phyloP scores from a whole-genome alignment of 2,797 vertebrate genomes.

The Hippoglossus hippoglossus region DNA sequence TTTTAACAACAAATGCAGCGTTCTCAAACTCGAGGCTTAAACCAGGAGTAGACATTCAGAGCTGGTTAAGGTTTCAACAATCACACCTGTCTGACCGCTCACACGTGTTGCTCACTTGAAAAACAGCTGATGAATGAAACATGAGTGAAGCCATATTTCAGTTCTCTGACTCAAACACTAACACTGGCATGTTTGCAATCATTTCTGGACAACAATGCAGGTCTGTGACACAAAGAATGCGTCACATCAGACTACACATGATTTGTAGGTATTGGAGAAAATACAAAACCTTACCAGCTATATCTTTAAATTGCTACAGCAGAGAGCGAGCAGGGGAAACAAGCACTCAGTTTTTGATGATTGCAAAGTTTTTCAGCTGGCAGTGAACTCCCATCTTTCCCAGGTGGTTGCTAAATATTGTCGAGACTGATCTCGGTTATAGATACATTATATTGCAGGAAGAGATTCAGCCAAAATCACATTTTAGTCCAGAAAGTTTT shows the following conservation, averaged over 20 bases:
- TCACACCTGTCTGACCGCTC: too few species aligned
- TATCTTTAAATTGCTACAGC: background rate
- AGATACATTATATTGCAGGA: slow-evolving; percentile 11
- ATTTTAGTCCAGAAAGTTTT: background rate
- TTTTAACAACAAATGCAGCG: background rate
- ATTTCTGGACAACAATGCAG: background rate
- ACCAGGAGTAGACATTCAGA: too few species aligned
- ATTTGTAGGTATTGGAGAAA: background rate
- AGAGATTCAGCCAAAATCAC: background rate
- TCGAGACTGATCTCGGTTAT: background rate
- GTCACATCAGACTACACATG: background rate
- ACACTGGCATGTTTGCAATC: background rate
- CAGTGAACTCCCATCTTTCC: background rate
- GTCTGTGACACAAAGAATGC: background rate
- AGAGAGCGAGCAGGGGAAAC: background rate
- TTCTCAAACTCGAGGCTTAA: too few species aligned
- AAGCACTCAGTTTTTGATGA: background rate
- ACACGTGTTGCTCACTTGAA: too few species aligned
- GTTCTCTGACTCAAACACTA: background rate
- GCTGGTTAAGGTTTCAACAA: too few species aligned
- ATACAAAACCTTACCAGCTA: background rate
- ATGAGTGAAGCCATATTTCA: too few species aligned
- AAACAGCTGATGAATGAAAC: too few species aligned
- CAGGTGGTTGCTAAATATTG: slow-evolving; percentile 6
- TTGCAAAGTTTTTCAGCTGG: slow-evolving; percentile 1